phyloP scores from a whole-genome alignment of 2,797 vertebrate species.

The Enteromius argenteus region DNA sequence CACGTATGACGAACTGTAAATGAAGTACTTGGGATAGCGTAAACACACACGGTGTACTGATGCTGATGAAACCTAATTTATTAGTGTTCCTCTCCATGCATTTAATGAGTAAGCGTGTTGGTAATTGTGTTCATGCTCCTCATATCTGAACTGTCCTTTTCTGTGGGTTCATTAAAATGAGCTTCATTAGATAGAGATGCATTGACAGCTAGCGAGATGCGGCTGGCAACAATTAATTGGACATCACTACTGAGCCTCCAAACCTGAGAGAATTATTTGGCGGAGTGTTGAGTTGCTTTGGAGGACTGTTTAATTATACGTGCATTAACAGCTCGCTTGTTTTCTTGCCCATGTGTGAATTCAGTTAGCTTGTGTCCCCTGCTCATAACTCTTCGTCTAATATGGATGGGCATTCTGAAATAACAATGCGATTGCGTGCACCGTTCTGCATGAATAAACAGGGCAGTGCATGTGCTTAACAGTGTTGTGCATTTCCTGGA shows the following conservation, averaged over 20 bases:
- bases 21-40: slow-evolving; percentile 38
- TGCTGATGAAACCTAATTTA: slow-evolving; percentile 48
- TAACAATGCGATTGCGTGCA: slow-evolving; percentile 37
- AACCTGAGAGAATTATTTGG: slow-evolving; percentile 55
- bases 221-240: slow-evolving; percentile 61
- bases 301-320: slow-evolving; percentile 62
- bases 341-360: slow-evolving; percentile 59
- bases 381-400: slow-evolving; percentile 52
- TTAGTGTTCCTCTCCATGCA: slow-evolving; percentile 47
- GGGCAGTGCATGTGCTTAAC: slow-evolving; percentile 26
- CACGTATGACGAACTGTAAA: slow-evolving; percentile 38
- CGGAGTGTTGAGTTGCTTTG: slow-evolving; percentile 49
- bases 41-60: slow-evolving; percentile 31
- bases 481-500: slow-evolving; percentile 42
- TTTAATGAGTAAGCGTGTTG: slow-evolving; percentile 50
- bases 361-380: slow-evolving; percentile 27
- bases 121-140: slow-evolving; percentile 38
- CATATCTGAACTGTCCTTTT: slow-evolving; percentile 39
- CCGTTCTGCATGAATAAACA: slow-evolving; percentile 38
- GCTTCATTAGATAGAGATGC: slow-evolving; percentile 59
- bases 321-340: slow-evolving; percentile 62
- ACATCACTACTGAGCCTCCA: slow-evolving; percentile 49
- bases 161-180: slow-evolving; percentile 59
- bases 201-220: slow-evolving; percentile 57
- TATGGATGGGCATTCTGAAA: slow-evolving; percentile 30